These are phyloP conservation scores for Cosmopolites sordidus DNA, from an alignment of 2,888 invertebrate genomes.

Conservation along the genomic window DNA sequence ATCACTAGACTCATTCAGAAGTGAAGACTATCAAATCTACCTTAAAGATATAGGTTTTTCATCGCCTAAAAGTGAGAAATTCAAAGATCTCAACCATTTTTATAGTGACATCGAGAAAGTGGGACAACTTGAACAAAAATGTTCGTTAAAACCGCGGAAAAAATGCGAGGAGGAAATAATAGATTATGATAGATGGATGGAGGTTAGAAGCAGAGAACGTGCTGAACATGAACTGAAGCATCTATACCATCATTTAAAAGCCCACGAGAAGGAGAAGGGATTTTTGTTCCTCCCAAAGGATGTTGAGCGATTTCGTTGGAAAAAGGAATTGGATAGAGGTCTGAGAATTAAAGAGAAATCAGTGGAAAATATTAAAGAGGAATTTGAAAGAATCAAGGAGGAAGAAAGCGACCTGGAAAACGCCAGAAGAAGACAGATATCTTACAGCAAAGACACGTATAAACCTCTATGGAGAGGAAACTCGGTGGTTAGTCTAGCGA, in stretches of 20 bases:
- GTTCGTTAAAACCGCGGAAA: conserved; percentile 69
- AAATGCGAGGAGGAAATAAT: conserved; percentile 74
- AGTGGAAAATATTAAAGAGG: conserved; percentile 77
- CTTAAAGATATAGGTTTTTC: conserved; percentile 62
- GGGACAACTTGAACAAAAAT: conserved; percentile 73
- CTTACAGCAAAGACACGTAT: conserved; percentile 61
- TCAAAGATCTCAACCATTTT: conserved; percentile 79
- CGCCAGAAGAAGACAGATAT: conserved; percentile 46
- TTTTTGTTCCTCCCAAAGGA: conserved; percentile 77
- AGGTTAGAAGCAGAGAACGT: conserved; percentile 70
- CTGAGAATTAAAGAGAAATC: conserved; percentile 80
- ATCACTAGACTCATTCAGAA: conserved; percentile 50
- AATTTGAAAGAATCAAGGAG: conserved; percentile 63
- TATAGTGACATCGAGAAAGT: conserved; percentile 82
- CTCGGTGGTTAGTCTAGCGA: conserved; percentile 76
- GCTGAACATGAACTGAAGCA: conserved; percentile 78
- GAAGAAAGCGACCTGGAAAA: conserved; percentile 52
- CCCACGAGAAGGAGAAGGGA: conserved; percentile 77
- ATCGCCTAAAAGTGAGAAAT: conserved; percentile 69
- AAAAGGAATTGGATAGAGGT: conserved; percentile 67
- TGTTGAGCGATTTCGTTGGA: conserved; percentile 72
- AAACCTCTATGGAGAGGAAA: conserved; percentile 81
- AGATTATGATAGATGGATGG: conserved; percentile 84
- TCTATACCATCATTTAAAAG: conserved; percentile 70
- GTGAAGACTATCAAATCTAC: conserved; percentile 65